A percentile compares a stretch with the other conserved stretches of the same genome.
These are phyloP conservation scores for Strigamia maritima DNA, from an alignment of 2,888 invertebrate species.

Conservation along the genomic window DNA sequence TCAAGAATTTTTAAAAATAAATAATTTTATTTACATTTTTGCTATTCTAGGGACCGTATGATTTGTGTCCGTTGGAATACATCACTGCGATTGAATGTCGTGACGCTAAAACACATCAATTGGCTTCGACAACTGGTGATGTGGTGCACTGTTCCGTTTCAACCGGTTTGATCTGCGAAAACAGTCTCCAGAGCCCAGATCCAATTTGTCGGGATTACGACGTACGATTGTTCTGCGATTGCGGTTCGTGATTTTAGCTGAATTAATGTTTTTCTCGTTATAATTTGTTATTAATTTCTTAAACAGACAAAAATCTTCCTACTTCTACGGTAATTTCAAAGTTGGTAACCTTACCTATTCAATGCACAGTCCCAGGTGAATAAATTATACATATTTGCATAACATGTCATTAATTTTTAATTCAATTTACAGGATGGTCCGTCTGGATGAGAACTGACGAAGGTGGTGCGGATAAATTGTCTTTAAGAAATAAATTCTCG, in stretches of 20 bases:
- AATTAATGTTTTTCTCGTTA: background rate
- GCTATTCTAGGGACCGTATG: constrained; percentile 35
- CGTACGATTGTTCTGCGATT: constrained; percentile 70
- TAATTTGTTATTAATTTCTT: background rate
- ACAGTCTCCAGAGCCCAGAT: constrained; percentile 44
- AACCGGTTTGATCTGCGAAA: constrained; percentile 66
- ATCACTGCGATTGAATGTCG: constrained; percentile 75
- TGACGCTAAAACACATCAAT: constrained; percentile 62
- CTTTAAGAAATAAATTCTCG: constrained; percentile 42
- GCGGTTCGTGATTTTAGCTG: constrained; percentile 54
- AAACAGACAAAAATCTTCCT: background rate
- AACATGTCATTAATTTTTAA: background rate
- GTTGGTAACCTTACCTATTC: background rate
- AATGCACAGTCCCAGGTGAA: constrained; percentile 17
- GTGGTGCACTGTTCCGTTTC: constrained; percentile 73
- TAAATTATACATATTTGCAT: background rate
- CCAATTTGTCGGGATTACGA: constrained; percentile 73
- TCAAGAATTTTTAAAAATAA: background rate
- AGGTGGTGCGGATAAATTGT: background rate
- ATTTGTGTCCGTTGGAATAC: constrained; percentile 58
- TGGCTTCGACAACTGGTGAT: constrained; percentile 67
- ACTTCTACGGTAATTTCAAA: background rate
- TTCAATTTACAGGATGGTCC: constrained; percentile 48
- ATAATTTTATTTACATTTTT: background rate
- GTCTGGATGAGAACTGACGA: constrained; percentile 48